Evolutionary conservation across 1,140 invertebrate genomes (phyloP), one percentile per base, ranked within the genome.

Genomic region (Ridgeia piscesae): DNA sequence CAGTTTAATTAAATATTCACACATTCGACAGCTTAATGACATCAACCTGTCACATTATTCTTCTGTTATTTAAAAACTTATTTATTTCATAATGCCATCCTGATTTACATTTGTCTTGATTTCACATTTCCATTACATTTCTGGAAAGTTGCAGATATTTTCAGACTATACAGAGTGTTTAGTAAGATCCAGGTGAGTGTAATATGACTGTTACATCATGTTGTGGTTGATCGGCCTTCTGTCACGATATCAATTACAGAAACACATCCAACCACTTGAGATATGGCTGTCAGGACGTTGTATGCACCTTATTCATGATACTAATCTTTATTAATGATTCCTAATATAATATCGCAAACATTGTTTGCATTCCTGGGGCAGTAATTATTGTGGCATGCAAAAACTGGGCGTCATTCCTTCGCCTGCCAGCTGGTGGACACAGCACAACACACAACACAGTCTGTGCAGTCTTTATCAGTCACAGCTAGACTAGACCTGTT

Each of bases 361-460:
- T 77, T 77, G 58, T 77, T 77, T 77, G 58, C 58, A 77, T 77
- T 77, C 58, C 58, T 77, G 58, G 11, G 27, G 58, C 58, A 77
- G 58, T 77, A 77, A 77, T 77, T 77, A 77, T 77, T 27, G 58
- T 77, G 58, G 58, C 58, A 77, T 77, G 58, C 58, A 77, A 77
- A 77, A 77, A 77, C 17, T 77, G 58, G 58, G 2, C 58, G 58
- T 21, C 58, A 77, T 17, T 42, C 42, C 42, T 6, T 42, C 14
- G 27, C 58, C 11, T 77, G 27, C 11, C 58, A 27, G 58, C 11
- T 77, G 58, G 58, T 77, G 2, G 27, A 77, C 11, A 1, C 58
- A 21, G n/a, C n/a, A n/a, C n/a, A 17, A 21, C 58, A 31, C 58
- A 77, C 17, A 21, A 77, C 58, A 77, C 17, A 77, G 58, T 77